phyloP scores from a whole-genome alignment of 2,888 invertebrate genomes.

The Sycophila texana region DNA sequence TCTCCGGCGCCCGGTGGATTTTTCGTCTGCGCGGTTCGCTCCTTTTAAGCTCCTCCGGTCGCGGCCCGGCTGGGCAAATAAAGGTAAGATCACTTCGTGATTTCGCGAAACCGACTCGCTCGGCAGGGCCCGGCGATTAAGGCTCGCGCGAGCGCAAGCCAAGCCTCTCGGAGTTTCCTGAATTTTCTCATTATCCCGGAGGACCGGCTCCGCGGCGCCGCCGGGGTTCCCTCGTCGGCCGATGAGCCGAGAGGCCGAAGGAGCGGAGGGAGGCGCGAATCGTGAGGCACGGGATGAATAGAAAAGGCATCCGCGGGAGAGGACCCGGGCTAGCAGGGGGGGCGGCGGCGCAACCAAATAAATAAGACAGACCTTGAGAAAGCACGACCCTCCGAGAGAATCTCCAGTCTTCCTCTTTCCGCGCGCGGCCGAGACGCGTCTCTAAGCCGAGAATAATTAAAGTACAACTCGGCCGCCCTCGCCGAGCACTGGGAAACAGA shows the following conservation, averaged over 20 bases:
- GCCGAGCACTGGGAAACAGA: constrained; percentile 17
- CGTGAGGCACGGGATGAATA: constrained; percentile 38
- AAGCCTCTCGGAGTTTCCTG: constrained; percentile 60
- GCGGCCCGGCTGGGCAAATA: constrained; percentile 37
- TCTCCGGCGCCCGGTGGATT: background rate
- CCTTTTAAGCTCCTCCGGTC: background rate
- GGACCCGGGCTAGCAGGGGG: constrained; percentile 1
- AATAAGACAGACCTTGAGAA: constrained; percentile 51
- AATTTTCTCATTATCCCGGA: constrained; percentile 67
- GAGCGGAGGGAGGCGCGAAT: constrained; percentile 34
- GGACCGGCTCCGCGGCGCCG: background rate
- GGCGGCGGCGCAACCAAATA: constrained; percentile 42
- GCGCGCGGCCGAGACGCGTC: constrained; percentile 5
- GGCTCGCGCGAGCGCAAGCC: constrained; percentile 41
- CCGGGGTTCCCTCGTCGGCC: background rate
- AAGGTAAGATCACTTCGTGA: constrained; percentile 60
- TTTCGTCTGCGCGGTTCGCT: constrained; percentile 4
- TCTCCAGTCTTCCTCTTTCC: background rate
- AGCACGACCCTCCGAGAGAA: constrained; percentile 40
- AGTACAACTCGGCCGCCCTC: constrained; percentile 44
- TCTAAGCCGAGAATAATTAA: constrained; percentile 53
- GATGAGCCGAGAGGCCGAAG: constrained; percentile 36
- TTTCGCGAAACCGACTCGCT: constrained; percentile 59
- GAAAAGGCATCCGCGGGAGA: constrained; percentile 9
- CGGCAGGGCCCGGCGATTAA: constrained; percentile 59